These are phyloP conservation scores for Myioborus melanocephalus DNA, from an alignment of 2,797 vertebrate genomes.

Conservation along the genomic window DNA sequence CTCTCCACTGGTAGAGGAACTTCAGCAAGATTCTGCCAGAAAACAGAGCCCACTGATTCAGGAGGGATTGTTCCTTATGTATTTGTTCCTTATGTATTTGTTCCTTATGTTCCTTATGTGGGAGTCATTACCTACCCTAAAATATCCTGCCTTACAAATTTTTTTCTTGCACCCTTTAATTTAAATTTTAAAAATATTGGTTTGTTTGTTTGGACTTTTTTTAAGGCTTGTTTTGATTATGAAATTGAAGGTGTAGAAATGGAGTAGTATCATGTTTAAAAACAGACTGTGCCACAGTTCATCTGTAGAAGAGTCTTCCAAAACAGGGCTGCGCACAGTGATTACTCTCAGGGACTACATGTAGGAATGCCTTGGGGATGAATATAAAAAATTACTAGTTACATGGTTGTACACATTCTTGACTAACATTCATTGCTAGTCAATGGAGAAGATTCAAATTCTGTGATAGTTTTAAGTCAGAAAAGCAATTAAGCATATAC, in stretches of 20 bases:
- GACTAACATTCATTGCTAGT: background rate
- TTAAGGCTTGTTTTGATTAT: slow-evolving; percentile 1
- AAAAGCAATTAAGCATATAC: background rate
- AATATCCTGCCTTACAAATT: background rate
- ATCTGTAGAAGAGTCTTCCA: background rate
- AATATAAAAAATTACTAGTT: background rate
- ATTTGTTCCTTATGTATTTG: background rate
- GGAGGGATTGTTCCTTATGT: background rate
- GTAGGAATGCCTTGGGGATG: slow-evolving; percentile 6
- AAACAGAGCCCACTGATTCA: background rate
- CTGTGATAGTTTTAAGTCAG: background rate
- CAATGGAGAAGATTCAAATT: background rate
- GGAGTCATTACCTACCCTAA: background rate
- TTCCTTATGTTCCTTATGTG: background rate
- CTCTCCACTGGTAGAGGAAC: background rate
- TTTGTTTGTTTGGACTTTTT: background rate
- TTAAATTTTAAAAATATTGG: background rate
- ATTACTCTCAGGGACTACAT: background rate
- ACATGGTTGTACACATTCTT: background rate
- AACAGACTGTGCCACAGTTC: background rate
- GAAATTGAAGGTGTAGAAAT: background rate
- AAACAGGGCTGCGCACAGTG: background rate
- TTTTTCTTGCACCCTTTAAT: slow-evolving; percentile 23
- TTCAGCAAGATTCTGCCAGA: background rate
- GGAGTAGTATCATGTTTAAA: background rate